Evolutionary conservation across 1,140 invertebrate genomes (phyloP).

Genomic region (Dufourea novaeangliae): DNA sequence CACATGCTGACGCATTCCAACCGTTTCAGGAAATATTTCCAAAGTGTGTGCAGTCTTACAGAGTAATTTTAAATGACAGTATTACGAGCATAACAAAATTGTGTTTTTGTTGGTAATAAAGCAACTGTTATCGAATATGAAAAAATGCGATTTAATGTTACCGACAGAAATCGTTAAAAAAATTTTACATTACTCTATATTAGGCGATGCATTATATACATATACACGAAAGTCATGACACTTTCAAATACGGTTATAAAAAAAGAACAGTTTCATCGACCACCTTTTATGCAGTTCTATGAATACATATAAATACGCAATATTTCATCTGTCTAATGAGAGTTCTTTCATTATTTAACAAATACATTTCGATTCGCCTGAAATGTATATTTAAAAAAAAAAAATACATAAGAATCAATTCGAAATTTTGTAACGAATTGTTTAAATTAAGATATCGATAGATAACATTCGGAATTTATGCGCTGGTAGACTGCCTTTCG

Average conservation of each 20-base stretch:
- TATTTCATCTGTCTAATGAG: not conserved
- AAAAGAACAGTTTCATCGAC: not conserved
- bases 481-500: not conserved
- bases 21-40: not conserved
- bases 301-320: not conserved
- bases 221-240: not conserved
- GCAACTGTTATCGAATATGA: not conserved
- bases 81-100: not conserved
- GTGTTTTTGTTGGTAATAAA: not conserved
- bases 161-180: not conserved
- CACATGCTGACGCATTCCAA: not conserved
- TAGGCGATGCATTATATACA: not conserved
- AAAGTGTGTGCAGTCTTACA: not conserved
- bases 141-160: not conserved
- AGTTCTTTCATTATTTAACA: conserved; percentile 1
- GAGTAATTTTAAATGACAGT: not conserved
- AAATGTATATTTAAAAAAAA: not conserved
- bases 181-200: conserved; percentile 18
- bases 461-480: not conserved
- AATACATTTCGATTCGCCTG: not conserved
- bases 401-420: not conserved
- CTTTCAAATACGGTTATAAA: not conserved
- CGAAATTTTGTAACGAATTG: conserved; percentile 2
- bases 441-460: not conserved
- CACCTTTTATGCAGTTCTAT: not conserved